These are phyloP conservation scores for Amphiprion ocellaris DNA, from an alignment of 2,113 vertebrate genomes.

Conservation along the genomic window DNA sequence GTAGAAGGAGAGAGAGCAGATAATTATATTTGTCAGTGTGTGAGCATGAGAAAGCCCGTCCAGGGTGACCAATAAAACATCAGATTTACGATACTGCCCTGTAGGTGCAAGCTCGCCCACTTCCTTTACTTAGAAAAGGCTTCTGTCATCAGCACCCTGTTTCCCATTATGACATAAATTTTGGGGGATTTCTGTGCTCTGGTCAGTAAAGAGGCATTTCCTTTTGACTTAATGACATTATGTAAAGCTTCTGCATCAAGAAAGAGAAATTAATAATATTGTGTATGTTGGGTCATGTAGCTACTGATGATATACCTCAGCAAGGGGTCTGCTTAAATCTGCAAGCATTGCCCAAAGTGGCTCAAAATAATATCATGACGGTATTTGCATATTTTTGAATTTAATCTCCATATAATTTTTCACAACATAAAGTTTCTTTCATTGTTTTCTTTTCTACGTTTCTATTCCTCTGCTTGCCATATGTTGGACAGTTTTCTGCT, in stretches of 20 bases:
- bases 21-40: constrained; percentile 52
- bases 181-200: constrained; percentile 19
- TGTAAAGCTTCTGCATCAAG: neutral
- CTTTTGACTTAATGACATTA: constrained; percentile 28
- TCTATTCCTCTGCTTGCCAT: constrained; percentile 1
- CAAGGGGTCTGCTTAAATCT: constrained; percentile 1
- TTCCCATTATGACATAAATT: constrained; percentile 36
- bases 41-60: constrained; percentile 35
- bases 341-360: neutral
- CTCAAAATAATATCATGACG: neutral
- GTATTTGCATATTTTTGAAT: neutral
- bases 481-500: too few relatives aligned
- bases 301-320: constrained; percentile 8
- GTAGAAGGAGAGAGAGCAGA: neutral
- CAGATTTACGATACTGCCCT: constrained; percentile 59
- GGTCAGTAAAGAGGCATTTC: neutral
- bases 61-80: constrained; percentile 61
- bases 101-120: constrained; percentile 44
- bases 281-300: constrained; percentile 18
- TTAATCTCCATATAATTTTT: neutral
- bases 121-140: constrained; percentile 51
- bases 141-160: constrained; percentile 39
- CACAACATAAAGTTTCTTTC: neutral
- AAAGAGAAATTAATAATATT: constrained; percentile 10
- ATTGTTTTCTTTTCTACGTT: constrained; percentile 6